phyloP scores from a whole-genome alignment of 2,113 vertebrate species.

The Crotalus viridis region DNA sequence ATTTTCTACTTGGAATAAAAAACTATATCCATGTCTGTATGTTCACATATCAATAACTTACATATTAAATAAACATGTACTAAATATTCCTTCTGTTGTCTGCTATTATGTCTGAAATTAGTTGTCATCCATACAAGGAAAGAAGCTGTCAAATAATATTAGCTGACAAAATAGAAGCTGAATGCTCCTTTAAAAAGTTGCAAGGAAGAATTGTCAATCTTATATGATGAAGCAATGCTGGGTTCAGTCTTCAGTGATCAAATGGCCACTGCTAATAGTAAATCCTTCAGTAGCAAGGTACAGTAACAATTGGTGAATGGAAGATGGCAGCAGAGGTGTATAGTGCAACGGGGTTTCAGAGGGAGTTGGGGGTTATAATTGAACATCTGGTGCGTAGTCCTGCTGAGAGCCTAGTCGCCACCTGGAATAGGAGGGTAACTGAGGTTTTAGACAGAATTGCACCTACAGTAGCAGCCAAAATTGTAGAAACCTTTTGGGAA shows the following conservation, averaged over 20 bases:
- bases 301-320: neutral
- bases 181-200: neutral
- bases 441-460: neutral
- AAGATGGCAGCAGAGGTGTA: neutral
- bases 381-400: neutral
- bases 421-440: neutral
- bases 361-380: neutral
- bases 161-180: neutral
- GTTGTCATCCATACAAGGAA: neutral
- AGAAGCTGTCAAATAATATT: neutral
- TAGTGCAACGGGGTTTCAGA: neutral
- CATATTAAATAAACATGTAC: neutral
- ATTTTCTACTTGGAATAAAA: neutral
- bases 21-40: neutral
- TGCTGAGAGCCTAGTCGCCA: neutral
- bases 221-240: neutral
- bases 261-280: slow-evolving; percentile 11
- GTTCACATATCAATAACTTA: neutral
- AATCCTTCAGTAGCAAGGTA: neutral
- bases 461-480: neutral
- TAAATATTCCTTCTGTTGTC: neutral
- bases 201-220: neutral
- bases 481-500: too few species aligned
- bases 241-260: neutral
- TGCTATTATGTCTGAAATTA: neutral